Conservation (phyloP, 1,140 invertebrate genomes). For the Mactra quadrangularis region DNA sequence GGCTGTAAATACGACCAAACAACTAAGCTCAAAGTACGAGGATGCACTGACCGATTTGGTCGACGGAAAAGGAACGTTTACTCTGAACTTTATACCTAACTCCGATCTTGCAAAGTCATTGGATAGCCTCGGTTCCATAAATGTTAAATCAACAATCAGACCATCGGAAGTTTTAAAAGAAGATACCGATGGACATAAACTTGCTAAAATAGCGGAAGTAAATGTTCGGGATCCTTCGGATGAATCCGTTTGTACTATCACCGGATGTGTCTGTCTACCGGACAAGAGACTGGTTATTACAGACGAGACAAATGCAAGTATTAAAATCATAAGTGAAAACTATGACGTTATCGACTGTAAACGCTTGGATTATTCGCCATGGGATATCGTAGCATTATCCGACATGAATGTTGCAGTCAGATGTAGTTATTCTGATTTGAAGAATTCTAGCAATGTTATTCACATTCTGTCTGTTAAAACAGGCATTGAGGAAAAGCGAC, state of each 20-base stretch:
- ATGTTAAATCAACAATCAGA: constrained; percentile 50
- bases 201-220: constrained; percentile 36
- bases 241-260: constrained; percentile 30
- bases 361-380: constrained; percentile 17
- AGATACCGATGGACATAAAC: background rate
- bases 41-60: constrained; percentile 35
- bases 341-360: background rate
- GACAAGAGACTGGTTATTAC: constrained; percentile 32
- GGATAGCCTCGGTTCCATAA: constrained; percentile 48
- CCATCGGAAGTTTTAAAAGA: constrained; percentile 15
- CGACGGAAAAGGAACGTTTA: constrained; percentile 38
- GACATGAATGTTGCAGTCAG: constrained; percentile 24
- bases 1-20: constrained; percentile 7
- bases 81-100: constrained; percentile 42
- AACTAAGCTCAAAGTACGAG: constrained; percentile 22
- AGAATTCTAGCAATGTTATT: constrained; percentile 11
- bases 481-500: background rate
- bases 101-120: constrained; percentile 15
- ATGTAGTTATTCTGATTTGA: constrained; percentile 30
- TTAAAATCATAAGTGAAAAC: constrained; percentile 32
- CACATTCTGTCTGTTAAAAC: constrained; percentile 3
- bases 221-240: constrained; percentile 24
- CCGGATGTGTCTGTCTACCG: constrained; percentile 14
- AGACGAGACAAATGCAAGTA: constrained; percentile 47
- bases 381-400: constrained; percentile 35